A percentile compares a stretch with the other conserved stretches of the same genome.
Evolutionary conservation across 1,140 invertebrate genomes (phyloP).

Genomic region (Hyles vespertilio): DNA sequence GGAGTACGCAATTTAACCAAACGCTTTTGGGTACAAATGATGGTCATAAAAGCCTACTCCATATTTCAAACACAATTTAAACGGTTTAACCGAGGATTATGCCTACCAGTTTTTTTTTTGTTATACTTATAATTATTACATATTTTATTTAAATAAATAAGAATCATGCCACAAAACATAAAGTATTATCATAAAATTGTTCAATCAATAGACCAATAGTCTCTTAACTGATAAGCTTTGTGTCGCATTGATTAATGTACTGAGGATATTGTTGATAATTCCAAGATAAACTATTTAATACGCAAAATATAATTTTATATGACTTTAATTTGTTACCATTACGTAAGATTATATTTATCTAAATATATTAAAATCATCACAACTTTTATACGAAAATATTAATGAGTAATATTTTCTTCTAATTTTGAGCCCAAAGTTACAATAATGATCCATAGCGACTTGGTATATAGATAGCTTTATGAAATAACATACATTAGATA

Average conservation of each 20-base stretch:
- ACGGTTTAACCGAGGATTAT: neutral
- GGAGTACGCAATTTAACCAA: conserved; percentile 1
- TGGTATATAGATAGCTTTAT: too few relatives aligned
- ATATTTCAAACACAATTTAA: conserved; percentile 5
- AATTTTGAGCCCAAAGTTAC: too few relatives aligned
- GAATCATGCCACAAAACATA: conserved; percentile 18
- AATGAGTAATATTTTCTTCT: too few relatives aligned
- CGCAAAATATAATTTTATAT: too few relatives aligned
- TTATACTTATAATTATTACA: neutral
- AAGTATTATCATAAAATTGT: conserved; percentile 35
- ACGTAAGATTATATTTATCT: too few relatives aligned
- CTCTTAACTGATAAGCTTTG: conserved; percentile 24
- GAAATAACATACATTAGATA: too few relatives aligned
- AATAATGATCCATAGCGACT: too few relatives aligned
- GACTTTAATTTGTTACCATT: too few relatives aligned
- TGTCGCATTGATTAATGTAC: conserved; percentile 3
- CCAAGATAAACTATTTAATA: too few relatives aligned
- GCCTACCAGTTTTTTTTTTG: neutral
- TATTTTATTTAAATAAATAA: neutral
- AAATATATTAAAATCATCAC: too few relatives aligned
- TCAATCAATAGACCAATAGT: conserved; percentile 41
- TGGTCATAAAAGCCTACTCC: conserved; percentile 5
- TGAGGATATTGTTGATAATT: too few relatives aligned
- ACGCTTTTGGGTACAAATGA: conserved; percentile 7
- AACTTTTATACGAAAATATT: too few relatives aligned